Evolutionary conservation across 1,140 invertebrate genomes (phyloP), one percentile per base, ranked within the genome.

Genomic region (Euglossa dilemma): DNA sequence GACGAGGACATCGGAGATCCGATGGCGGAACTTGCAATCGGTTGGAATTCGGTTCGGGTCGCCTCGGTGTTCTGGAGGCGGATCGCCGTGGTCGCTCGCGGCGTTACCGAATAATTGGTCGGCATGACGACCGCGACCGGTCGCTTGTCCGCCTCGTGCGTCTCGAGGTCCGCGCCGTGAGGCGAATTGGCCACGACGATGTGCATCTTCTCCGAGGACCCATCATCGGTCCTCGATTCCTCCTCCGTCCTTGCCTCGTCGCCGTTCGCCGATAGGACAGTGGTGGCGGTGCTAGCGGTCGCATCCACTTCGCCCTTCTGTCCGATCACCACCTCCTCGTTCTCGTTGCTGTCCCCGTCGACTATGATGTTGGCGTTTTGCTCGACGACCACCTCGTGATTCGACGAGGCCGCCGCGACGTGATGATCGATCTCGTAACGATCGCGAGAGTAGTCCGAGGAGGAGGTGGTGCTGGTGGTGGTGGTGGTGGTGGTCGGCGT

Each of bases 341-440:
- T 90, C 9, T 89, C 87, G 9, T 90, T 82, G 57, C 23, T 81
- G 0, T 89, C 87, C 0, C 76, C 90, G 28, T 92, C 90, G 23
- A 92, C 91, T 36, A 92, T 91, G 2, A 93, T 92, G 43, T 92
- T 92, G 0, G 92, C 90, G 59, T 92, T 92, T 56, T 92, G 92
- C 1, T 89, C 87, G 12, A 93, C 71, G 11, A 93, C 80, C 0
- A 93, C 89, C 50, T 92, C 89, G 54, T 92, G 91, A 77, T 89
- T 91, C 25, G 88, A 87, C 4, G 92, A 93, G 0, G 84, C 91
- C 0, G 86, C 91, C 0, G 91, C 83, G 11, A 69, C 77, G 20
- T 93, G 90, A 63, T 92, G 91, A 70, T 92, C 91, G 16, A 84
- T 45, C 0, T 89, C 87, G 56, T 91, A 91, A 0, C 76, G 83